Evolutionary conservation across 1,140 invertebrate genomes (phyloP), one percentile per base, ranked within the genome.

Genomic region (Chelonus insularis): DNA sequence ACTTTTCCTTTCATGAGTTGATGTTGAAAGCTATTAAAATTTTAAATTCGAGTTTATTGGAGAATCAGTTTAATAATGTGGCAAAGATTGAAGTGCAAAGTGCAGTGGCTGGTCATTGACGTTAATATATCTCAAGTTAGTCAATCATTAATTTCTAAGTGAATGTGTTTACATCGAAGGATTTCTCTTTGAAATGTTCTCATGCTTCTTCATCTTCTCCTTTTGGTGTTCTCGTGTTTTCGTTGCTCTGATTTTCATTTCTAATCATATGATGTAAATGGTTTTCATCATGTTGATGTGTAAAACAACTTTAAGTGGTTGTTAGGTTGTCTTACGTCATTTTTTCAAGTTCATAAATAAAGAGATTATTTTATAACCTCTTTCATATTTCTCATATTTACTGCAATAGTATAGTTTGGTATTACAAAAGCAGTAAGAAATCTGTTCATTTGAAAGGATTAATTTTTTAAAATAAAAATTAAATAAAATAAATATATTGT

Each of bases 81-180:
- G 16, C 21, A 43, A 43, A 39, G 56, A 58, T 45, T 58, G 43
- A 57, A 64, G 56, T 57, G 62, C 51, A 64, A 64, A 64, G 62
- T 64, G 62, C 57, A 59, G 62, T 64, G 56, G 21, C 52, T 47
- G 37, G 12, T 57, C 48, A 20, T 57, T 37, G 48, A 57, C 45
- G 36, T 57, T 43, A 29, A 37, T 34, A 14, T 39, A 25, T 23
- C 45, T 23, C 23, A 11, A 11, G 18, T 25, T n/a, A 25, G 21
- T 48, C 18, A 48, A 12, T 45, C 6, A 20, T 21, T 18, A 3
- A 16, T 48, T 43, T 43, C 14, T 7, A 16, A 43, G 41, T 43
- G 41, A 18, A 4, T 43, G 39, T 12, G 16, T 18, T 16, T n/a
- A 1, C 1, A n/a, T n/a, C 18, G 41, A 12, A 5, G 37, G n/a